Evolutionary conservation across 2,113 vertebrate genomes (phyloP).

Genomic region (Jaculus jaculus): DNA sequence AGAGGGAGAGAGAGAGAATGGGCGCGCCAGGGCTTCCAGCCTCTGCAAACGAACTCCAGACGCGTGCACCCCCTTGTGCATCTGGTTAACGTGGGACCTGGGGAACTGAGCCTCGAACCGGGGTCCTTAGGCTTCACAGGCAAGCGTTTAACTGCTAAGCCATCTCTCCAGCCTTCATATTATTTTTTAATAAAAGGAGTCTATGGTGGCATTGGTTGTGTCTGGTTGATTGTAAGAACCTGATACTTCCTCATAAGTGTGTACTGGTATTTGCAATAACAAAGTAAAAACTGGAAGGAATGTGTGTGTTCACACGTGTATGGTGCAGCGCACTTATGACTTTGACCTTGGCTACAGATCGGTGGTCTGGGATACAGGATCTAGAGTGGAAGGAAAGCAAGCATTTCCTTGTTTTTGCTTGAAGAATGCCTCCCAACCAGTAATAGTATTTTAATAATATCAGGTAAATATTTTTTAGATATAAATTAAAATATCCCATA

Average conservation of each 20-base stretch:
- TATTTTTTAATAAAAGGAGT: constrained; percentile 23
- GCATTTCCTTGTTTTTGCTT: constrained; percentile 34
- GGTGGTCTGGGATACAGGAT: background rate
- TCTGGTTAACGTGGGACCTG: too few relatives aligned
- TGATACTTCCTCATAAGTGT: constrained; percentile 2
- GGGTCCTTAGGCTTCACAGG: too few relatives aligned
- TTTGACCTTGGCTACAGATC: background rate
- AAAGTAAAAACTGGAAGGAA: background rate
- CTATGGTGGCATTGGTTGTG: background rate
- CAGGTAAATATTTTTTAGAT: constrained; percentile 24
- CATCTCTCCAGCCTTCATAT: too few relatives aligned
- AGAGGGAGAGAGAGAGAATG: too few relatives aligned
- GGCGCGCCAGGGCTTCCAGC: too few relatives aligned
- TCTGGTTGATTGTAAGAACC: constrained; percentile 8
- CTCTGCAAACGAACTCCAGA: too few relatives aligned
- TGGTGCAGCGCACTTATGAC: background rate
- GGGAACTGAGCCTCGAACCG: too few relatives aligned
- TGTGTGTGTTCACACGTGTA: background rate
- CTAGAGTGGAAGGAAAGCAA: background rate
- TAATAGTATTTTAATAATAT: background rate
- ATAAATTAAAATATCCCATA: background rate
- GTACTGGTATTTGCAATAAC: background rate
- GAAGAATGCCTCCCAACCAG: background rate
- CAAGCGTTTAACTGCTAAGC: too few relatives aligned
- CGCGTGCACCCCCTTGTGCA: too few relatives aligned